Conservation (phyloP, 2,113 vertebrate genomes). For the Stegostoma tigrinum region DNA sequence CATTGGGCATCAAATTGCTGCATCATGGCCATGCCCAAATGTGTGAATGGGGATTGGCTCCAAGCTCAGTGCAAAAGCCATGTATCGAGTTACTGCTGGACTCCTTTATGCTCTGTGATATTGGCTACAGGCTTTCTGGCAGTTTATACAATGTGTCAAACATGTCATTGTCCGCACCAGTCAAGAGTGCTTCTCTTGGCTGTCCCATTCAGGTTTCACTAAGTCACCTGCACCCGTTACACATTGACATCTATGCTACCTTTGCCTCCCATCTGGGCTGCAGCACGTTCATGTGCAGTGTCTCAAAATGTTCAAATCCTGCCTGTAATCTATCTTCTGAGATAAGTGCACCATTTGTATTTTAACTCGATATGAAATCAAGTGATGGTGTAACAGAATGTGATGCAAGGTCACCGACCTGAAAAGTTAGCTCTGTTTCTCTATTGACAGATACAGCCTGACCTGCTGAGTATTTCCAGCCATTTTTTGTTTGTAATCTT, state of each 20-base stretch:
- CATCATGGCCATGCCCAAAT: not conserved
- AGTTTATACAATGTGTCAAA: not conserved
- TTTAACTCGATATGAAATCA: not conserved
- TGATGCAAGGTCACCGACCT: not conserved
- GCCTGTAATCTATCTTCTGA: not conserved
- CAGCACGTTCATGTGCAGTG: not conserved
- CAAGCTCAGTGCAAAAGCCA: not conserved
- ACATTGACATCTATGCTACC: not conserved
- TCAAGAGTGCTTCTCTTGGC: not conserved
- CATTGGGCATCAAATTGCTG: not conserved
- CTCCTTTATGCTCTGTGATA: not conserved
- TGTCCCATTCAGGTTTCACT: not conserved
- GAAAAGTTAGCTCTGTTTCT: not conserved
- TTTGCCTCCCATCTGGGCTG: no score
- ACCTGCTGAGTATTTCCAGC: not conserved
- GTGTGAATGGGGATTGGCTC: not conserved
- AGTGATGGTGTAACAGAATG: not conserved
- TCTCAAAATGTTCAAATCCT: not conserved
- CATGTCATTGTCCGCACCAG: not conserved
- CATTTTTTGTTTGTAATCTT: not conserved
- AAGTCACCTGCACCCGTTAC: not conserved
- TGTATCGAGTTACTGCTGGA: not conserved
- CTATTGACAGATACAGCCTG: not conserved
- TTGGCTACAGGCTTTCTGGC: not conserved
- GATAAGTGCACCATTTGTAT: not conserved